Evolutionary conservation across 2,888 invertebrate genomes (phyloP), one percentile per base, ranked within the genome.

Genomic region (Merodon equestris): DNA sequence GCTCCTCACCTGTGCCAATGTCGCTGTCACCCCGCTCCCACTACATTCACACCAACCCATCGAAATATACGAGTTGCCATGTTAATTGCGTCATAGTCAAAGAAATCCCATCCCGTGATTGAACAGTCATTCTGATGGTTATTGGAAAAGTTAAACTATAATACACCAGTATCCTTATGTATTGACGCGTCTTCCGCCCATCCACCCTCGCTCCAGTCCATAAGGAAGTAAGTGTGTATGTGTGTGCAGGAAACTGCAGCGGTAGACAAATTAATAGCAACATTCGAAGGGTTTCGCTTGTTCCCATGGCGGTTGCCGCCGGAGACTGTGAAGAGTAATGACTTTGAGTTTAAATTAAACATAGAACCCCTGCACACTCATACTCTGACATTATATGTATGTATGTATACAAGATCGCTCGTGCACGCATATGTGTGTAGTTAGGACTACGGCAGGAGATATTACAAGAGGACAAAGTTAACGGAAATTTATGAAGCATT

Each of bases 401-500:
- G 9, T 7, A 4, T 27, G 7, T 18, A 13, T 13, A 15, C 18
- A 10, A 36, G 36, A 27, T 27, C 27, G 27, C 7, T 7, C 13
- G 10, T 54, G 19, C 17, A 14, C 5, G n/a, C 27, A 10, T 14
- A 15, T 45, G 45, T 63, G 15, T 9, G n/a, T 40, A 40, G 3
- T 3, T n/a, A 44, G 56, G 61, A 63, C 36, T 68, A 54, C 58
- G 51, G 45, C 64, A 76, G 56, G 48, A 71, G 75, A 82, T 66
- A 81, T 82, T 82, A 75, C 77, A 77, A 71, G 71, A 83, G 83
- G 83, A 83, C 82, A 82, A 84, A 84, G 83, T 84, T 84, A 82
- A 84, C 82, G 84, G 83, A 87, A 87, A 86, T 87, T 86, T 87
- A 87, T 87, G 86, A 87, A 87, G 85, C 86, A 86, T 86, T 87